Evolutionary conservation across 2,113 vertebrate genomes (phyloP).

Genomic region (Eudyptes chrysolophus): DNA sequence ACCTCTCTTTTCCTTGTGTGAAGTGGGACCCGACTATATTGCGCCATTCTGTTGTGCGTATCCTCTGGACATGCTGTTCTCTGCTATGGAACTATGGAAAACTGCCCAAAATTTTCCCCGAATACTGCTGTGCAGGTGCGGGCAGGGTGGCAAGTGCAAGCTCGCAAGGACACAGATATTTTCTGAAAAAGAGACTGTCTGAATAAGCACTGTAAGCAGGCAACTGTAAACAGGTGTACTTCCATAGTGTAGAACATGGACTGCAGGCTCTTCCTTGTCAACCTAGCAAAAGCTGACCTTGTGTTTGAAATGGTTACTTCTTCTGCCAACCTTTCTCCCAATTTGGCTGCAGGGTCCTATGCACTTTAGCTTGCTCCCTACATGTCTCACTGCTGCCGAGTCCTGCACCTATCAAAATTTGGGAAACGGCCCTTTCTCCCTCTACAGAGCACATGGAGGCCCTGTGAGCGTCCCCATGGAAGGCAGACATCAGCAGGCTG

Average conservation of each 20-base stretch:
- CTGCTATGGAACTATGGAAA: background rate
- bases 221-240: background rate
- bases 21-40: background rate
- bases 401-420: background rate
- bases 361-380: background rate
- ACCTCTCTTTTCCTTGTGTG: background rate
- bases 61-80: background rate
- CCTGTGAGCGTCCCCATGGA: background rate
- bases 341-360: background rate
- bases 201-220: background rate
- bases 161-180: background rate
- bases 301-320: background rate
- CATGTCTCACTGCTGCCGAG: background rate
- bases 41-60: fast-evolving
- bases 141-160: background rate
- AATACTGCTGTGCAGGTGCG: background rate
- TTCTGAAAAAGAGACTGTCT: background rate
- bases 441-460: fast-evolving
- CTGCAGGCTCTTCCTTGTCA: background rate
- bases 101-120: background rate
- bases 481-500: background rate
- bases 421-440: background rate
- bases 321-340: background rate
- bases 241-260: background rate
- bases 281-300: background rate